Evolutionary conservation across 2,797 vertebrate genomes (phyloP).

Genomic region (Synanceia verrucosa): DNA sequence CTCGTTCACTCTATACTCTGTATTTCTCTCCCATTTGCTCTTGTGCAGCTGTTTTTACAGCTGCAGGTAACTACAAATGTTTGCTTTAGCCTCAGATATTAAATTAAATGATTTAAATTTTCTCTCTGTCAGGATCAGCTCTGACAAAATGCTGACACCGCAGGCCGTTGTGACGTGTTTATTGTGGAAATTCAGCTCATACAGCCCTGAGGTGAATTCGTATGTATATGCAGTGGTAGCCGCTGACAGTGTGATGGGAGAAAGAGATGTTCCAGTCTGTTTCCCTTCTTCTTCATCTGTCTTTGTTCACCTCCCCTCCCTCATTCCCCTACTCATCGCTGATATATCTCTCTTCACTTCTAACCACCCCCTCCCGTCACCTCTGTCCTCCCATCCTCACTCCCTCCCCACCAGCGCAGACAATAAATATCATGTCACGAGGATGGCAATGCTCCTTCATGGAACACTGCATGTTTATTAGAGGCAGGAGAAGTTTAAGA

Average conservation of each 20-base stretch:
- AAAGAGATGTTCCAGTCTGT: slow-evolving; percentile 60
- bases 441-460: slow-evolving; percentile 99
- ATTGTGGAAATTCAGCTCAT: slow-evolving; percentile 8
- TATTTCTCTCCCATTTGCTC: background rate
- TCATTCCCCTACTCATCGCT: slow-evolving; percentile 46
- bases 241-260: slow-evolving; percentile 16
- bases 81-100: slow-evolving; percentile 19
- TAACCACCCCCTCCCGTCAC: slow-evolving; percentile 53
- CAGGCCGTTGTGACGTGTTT: slow-evolving; percentile 22
- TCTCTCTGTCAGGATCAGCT: background rate
- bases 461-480: slow-evolving; percentile 99
- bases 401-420: slow-evolving; percentile 84
- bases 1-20: too few relatives aligned
- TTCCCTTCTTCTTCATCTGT: slow-evolving; percentile 56
- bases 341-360: slow-evolving; percentile 70
- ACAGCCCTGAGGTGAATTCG: slow-evolving; percentile 18
- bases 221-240: slow-evolving; percentile 9
- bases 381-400: slow-evolving; percentile 78
- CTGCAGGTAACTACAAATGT: slow-evolving; percentile 21
- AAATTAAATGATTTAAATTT: slow-evolving; percentile 29
- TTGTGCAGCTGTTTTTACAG: background rate
- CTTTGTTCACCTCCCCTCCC: slow-evolving; percentile 57
- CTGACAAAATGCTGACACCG: slow-evolving; percentile 16
- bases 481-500: slow-evolving; percentile 97
- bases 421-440: slow-evolving; percentile 99